phyloP scores from a whole-genome alignment of 2,888 invertebrate species.

The Mythimna pallens region DNA sequence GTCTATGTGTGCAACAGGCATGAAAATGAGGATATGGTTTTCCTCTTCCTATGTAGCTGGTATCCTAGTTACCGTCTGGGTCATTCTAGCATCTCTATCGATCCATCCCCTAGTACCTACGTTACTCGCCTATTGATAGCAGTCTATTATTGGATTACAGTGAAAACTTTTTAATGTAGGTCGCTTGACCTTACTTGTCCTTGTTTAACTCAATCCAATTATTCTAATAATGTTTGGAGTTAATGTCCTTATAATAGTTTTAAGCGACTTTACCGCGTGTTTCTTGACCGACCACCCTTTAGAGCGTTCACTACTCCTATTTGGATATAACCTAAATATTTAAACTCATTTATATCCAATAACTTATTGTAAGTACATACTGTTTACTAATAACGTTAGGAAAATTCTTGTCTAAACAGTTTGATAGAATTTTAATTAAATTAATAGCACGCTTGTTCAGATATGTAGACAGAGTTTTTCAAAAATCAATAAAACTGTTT shows the following conservation, averaged over 20 bases:
- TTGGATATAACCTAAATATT: background rate
- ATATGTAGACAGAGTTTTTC: too few relatives aligned
- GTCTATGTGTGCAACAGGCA: conserved; percentile 40
- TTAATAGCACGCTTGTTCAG: too few relatives aligned
- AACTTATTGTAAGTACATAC: too few relatives aligned
- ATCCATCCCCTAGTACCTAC: background rate
- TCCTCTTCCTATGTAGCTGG: background rate
- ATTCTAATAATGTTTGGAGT: background rate
- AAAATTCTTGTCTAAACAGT: too few relatives aligned
- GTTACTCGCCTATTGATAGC: background rate
- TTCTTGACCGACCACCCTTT: background rate
- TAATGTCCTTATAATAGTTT: background rate
- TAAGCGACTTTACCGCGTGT: background rate
- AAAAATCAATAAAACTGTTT: too few relatives aligned
- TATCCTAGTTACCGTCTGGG: background rate
- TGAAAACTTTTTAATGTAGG: background rate
- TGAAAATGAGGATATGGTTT: conserved; percentile 12
- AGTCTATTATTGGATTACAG: background rate
- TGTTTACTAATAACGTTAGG: too few relatives aligned
- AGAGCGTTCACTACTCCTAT: too few relatives aligned
- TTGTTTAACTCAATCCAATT: background rate
- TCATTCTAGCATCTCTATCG: background rate
- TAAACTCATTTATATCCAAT: background rate
- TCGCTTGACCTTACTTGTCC: background rate
- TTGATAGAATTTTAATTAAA: too few relatives aligned